Percentiles rank a stretch among this genome's conserved stretches.
Evolutionary conservation across 1,140 invertebrate species (phyloP).

Genomic region (Pteromalus puparum): DNA sequence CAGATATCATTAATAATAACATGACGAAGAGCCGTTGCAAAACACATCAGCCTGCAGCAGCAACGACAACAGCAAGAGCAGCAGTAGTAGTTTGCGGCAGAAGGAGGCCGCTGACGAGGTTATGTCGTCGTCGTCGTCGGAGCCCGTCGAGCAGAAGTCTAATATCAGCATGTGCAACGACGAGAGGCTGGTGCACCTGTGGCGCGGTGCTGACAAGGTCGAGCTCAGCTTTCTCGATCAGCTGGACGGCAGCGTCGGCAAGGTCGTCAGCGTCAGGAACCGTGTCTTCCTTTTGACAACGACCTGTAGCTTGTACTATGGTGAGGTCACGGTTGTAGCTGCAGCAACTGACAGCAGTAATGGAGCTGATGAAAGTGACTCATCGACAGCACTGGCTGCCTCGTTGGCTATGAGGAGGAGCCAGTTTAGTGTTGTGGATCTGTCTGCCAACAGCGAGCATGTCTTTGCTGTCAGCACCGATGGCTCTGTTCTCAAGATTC

Average conservation of each 20-base stretch:
- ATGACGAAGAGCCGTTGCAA: slow-evolving; percentile 34
- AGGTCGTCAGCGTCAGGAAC: slow-evolving; percentile 64
- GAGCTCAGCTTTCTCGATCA: slow-evolving; percentile 61
- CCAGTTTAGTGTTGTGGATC: slow-evolving; percentile 75
- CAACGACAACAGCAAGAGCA: neutral
- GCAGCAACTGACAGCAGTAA: neutral
- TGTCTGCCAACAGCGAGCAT: slow-evolving; percentile 78
- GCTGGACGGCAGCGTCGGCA: slow-evolving; percentile 65
- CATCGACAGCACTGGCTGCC: slow-evolving; percentile 33
- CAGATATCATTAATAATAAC: slow-evolving; percentile 43
- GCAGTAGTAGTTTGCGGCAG: neutral
- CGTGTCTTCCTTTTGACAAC: slow-evolving; percentile 68
- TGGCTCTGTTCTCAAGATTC: slow-evolving; percentile 78
- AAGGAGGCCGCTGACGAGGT: slow-evolving; percentile 23
- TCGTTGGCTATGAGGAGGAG: slow-evolving; percentile 59
- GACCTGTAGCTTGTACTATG: slow-evolving; percentile 66
- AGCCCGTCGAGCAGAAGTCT: neutral
- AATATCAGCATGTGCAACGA: neutral
- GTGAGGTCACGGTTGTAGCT: slow-evolving; percentile 54
- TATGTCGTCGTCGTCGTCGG: slow-evolving; percentile 37
- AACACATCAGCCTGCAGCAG: neutral
- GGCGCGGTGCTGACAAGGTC: slow-evolving; percentile 67
- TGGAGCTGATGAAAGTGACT: slow-evolving; percentile 28
- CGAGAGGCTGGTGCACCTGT: slow-evolving; percentile 59
- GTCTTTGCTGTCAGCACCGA: slow-evolving; percentile 79